Conservation (phyloP, 2,888 invertebrate genomes). For the Pedicia rivosa region DNA sequence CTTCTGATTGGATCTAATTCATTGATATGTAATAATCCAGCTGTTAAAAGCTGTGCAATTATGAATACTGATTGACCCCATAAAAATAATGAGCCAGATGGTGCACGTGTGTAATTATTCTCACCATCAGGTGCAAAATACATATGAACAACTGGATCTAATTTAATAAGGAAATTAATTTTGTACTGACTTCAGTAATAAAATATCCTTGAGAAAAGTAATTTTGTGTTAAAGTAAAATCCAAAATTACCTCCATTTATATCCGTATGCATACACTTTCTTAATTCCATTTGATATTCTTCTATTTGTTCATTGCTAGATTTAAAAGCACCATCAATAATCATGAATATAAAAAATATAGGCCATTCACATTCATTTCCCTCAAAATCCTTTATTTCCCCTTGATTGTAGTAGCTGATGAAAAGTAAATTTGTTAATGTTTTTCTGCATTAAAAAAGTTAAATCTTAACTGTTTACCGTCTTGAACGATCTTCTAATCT, state of each 20-base stretch:
- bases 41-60: constrained; percentile 80
- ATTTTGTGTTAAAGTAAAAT: not conserved
- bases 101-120: constrained; percentile 27
- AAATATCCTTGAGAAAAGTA: not conserved
- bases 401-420: constrained; percentile 77
- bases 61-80: constrained; percentile 97
- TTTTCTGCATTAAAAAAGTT: no score
- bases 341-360: constrained; percentile 86
- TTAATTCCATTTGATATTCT: constrained; percentile 73
- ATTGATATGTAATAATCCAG: constrained; percentile 76
- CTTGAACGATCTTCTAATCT: constrained; percentile 66
- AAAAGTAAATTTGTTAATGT: no score
- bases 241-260: constrained; percentile 49
- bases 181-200: not conserved
- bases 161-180: constrained; percentile 12
- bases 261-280: constrained; percentile 66
- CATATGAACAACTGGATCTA: constrained; percentile 84
- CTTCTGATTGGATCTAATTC: constrained; percentile 92
- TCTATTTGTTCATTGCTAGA: constrained; percentile 79
- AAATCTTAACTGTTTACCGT: constrained; percentile 31
- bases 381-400: constrained; percentile 91
- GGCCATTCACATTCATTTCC: constrained; percentile 98
- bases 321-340: constrained; percentile 88
- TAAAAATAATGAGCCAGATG: constrained; percentile 49
- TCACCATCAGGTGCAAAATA: constrained; percentile 45